A percentile compares a stretch with the other conserved stretches of the same genome.
Conservation (phyloP, 2,888 invertebrate genomes). For the Pandemis heparana region DNA sequence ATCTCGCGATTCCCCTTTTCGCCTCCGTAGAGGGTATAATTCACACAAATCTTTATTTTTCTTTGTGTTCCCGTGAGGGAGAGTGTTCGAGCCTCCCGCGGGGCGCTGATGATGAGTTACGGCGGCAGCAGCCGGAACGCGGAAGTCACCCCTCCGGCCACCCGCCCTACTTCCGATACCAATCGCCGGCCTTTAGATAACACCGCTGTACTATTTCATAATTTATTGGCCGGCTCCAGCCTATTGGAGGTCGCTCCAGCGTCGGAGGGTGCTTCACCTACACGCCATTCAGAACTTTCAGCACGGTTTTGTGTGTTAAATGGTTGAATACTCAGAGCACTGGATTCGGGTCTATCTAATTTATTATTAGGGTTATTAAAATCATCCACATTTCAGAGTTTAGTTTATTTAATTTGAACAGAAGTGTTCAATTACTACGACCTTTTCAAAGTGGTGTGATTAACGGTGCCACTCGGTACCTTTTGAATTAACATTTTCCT, state of each 20-base stretch:
- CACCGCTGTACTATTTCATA: constrained; percentile 68
- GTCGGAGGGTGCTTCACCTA: background rate
- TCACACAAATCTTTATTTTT: constrained; percentile 81
- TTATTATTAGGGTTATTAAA: too few species aligned
- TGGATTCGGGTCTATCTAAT: background rate
- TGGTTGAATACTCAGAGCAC: background rate
- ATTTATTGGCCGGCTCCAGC: constrained; percentile 67
- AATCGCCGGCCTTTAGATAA: constrained; percentile 73
- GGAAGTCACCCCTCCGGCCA: constrained; percentile 78
- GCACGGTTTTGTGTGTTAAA: background rate
- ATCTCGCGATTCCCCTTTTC: constrained; percentile 64
- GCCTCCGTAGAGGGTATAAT: constrained; percentile 71
- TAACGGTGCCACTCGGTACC: background rate
- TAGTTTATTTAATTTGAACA: too few species aligned
- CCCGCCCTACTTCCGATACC: constrained; percentile 80
- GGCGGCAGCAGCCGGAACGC: constrained; percentile 64
- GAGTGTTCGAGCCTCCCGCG: constrained; percentile 66
- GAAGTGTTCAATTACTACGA: too few species aligned
- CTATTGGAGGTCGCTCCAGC: background rate
- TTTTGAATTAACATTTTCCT: background rate
- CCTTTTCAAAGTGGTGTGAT: too few species aligned
- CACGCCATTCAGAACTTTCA: background rate
- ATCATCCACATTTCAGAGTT: too few species aligned
- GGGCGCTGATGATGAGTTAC: constrained; percentile 83
- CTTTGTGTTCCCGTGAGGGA: constrained; percentile 70